Conservation (phyloP, 2,113 vertebrate species). For the Epinephelus moara region DNA sequence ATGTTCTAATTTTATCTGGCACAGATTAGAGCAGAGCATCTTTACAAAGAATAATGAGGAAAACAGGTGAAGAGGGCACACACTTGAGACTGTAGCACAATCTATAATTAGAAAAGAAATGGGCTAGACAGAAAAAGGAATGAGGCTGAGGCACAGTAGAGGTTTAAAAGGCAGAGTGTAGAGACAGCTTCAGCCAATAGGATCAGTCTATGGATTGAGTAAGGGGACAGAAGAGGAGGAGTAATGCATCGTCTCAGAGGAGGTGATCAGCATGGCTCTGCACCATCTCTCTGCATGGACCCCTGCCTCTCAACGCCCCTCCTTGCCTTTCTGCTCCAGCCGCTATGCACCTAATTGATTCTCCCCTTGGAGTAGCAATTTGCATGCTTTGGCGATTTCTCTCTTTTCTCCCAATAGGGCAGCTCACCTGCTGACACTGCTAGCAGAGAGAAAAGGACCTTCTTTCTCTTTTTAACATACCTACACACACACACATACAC, state of each 20-base stretch:
- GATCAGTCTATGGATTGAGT: constrained; percentile 44
- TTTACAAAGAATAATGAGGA: constrained; percentile 46
- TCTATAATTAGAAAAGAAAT: constrained; percentile 65
- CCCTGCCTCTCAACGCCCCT: constrained; percentile 54
- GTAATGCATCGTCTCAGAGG: constrained; percentile 72
- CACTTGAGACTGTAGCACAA: constrained; percentile 40
- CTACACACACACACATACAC: constrained; percentile 29
- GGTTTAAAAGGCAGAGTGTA: constrained; percentile 22
- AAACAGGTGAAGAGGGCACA: constrained; percentile 52
- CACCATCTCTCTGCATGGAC: constrained; percentile 75
- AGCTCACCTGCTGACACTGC: constrained; percentile 85
- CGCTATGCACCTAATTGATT: constrained; percentile 81
- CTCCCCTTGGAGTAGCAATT: constrained; percentile 79
- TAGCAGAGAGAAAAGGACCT: constrained; percentile 65
- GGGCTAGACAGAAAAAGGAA: constrained; percentile 37
- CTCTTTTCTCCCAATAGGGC: constrained; percentile 75
- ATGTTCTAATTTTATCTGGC: constrained; percentile 37
- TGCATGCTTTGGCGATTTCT: constrained; percentile 83
- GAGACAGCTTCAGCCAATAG: constrained; percentile 17
- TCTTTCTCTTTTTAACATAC: constrained; percentile 57
- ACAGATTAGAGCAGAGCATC: constrained; percentile 47
- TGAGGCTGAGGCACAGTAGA: constrained; percentile 44
- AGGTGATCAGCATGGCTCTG: constrained; percentile 76
- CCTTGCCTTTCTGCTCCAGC: constrained; percentile 68
- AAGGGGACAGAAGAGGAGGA: constrained; percentile 48